phyloP scores from a whole-genome alignment of 2,113 vertebrate species.

The Cepphus grylle region DNA sequence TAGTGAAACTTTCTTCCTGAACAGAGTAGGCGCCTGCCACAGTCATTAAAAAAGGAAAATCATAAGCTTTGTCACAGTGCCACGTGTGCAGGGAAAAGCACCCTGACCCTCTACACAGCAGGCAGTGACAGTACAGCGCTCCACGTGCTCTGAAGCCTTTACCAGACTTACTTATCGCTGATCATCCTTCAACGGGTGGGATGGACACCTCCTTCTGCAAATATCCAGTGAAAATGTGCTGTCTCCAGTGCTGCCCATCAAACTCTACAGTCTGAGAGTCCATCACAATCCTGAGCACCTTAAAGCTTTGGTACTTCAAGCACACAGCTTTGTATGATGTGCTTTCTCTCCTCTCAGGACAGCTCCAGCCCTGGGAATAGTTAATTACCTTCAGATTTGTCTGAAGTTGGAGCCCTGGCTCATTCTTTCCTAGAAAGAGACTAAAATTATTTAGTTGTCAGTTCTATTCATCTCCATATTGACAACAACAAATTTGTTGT shows the following conservation, averaged over 20 bases:
- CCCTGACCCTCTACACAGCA: not conserved
- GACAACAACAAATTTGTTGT: not conserved
- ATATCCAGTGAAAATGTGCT: not conserved
- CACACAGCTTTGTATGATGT: not conserved
- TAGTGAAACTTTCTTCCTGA: not conserved
- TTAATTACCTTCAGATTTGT: not conserved
- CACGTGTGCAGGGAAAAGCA: fast-evolving
- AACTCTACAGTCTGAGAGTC: not conserved
- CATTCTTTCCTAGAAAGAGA: not conserved
- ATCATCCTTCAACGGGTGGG: fast-evolving
- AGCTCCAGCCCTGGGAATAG: not conserved
- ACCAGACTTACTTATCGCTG: not conserved
- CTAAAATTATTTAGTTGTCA: not conserved
- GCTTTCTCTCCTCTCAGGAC: not conserved
- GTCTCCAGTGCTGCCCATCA: not conserved
- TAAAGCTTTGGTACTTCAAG: not conserved
- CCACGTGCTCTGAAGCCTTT: not conserved
- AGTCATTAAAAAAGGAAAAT: not conserved
- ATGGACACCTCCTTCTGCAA: not conserved
- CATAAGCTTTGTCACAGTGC: not conserved
- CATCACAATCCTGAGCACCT: not conserved
- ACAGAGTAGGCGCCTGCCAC: not conserved
- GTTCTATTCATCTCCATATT: not conserved
- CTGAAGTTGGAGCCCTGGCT: not conserved
- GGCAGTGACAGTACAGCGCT: not conserved